Evolutionary conservation across 2,113 vertebrate species (phyloP).

Genomic region (Canis aureus): DNA sequence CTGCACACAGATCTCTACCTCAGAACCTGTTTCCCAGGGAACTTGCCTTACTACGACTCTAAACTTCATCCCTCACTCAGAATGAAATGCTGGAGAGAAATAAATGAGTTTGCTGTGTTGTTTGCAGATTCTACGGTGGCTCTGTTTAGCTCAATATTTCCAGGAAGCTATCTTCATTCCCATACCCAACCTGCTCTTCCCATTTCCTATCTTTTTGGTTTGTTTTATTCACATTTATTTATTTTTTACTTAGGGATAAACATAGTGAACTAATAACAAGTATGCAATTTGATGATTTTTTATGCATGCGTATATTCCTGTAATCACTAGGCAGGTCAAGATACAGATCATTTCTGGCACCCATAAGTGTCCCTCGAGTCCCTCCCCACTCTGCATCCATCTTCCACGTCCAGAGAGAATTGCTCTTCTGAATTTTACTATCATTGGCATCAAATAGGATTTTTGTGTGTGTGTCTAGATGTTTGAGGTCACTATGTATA

Average conservation of each 20-base stretch:
- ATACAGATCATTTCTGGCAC: background rate
- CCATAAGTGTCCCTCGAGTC: background rate
- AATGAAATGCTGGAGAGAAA: background rate
- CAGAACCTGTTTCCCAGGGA: background rate
- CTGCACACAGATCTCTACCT: background rate
- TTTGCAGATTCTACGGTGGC: background rate
- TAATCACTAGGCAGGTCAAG: background rate
- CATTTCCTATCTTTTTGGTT: background rate
- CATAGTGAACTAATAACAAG: background rate
- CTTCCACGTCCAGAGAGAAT: background rate
- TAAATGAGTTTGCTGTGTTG: background rate
- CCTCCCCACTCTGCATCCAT: background rate
- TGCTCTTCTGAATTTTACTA: background rate
- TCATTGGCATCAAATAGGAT: background rate
- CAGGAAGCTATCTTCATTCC: background rate
- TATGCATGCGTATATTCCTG: background rate
- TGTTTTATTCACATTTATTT: background rate
- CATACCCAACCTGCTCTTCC: background rate
- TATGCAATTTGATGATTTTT: background rate
- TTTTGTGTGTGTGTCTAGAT: background rate
- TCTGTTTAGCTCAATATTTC: background rate
- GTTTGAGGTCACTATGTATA: background rate
- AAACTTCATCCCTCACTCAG: background rate
- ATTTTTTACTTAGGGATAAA: background rate
- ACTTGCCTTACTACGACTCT: background rate